Evolutionary conservation across 2,113 vertebrate species (phyloP), one percentile per base, ranked within the genome.

Genomic region (Tympanuchus pallidicinctus): DNA sequence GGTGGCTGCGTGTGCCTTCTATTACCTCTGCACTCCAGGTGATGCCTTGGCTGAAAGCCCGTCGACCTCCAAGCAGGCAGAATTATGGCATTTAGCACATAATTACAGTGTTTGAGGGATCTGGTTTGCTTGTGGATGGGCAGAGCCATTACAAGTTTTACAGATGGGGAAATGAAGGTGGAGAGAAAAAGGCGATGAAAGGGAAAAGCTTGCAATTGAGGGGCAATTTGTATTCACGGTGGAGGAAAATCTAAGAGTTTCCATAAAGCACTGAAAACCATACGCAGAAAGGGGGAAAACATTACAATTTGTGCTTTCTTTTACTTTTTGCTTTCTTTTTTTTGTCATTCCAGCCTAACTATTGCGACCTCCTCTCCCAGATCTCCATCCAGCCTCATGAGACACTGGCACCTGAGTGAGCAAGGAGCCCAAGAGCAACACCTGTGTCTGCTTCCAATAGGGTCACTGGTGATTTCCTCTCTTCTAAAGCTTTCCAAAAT

Each of bases 191-290:
- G 50, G 42, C 0, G 1, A 8, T 22, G 18, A 82, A 60, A 38
- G 43, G 19, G n/a, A 17, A 67, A 45, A 71, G 28, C 21, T 36
- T 75, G 57, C 28, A 57, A 63, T 47, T 42, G 40, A 25, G 16
- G 69, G 30, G 38, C 25, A 59, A 32, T 56, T 54, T 52, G 18
- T 40, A 38, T 1, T 0, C 32, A 36, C 38, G 59, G 45, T 1
- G 1, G 43, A 72, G 15, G 57, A n/a, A 8, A n/a, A 88, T 76
- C 43, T 15, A 6, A 0, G 0, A 57, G 36, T 14, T 67, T 76
- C 43, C 27, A 25, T 6, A 40, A 45, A 2, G 4, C 63, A 66
- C 30, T 34, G 40, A 91, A 65, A 73, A 25, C 13, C 73, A 36
- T 48, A 43, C 21, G 36, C 5, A 61, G 34, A 56, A 81, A 78